Base-by-base conservation (phyloP, 2,113 vertebrate genomes). In the Glaucomys volans region DNA sequence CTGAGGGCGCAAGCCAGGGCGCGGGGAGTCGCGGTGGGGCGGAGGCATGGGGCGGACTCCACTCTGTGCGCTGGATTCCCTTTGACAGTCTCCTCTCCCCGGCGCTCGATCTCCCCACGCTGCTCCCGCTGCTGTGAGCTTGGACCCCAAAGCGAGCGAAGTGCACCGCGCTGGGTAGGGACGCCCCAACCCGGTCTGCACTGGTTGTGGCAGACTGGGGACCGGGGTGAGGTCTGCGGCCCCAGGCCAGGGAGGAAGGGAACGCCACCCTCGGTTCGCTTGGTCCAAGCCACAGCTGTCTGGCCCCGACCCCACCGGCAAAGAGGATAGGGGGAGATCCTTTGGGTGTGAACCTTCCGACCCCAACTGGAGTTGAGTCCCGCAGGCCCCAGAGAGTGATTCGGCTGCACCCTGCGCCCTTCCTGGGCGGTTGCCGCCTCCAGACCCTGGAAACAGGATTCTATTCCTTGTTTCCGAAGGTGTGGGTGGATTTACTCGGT, bases 361-460 rank as follows among this genome's bases (percentile, higher is more conserved):
- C 16, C 9, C 4, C 64, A 28, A 18, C 2, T 2, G 2, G 24
- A 35, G 42, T 1, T 12, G 83, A 0, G 62, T 1, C 40, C 76
- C 10, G 1, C 8, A 26, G 26, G 7, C 28, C 20, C 26, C 1
- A 0, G 32, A 35, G 42, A 42, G 22, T 5, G 10, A 26, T 40
- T 14, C 37, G 24, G 1, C 20, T 1, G 32, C 67, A 66, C 44
- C 50, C 30, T 9, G 72, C 75, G 66, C 47, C 69, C 84, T 75
- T 47, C 84, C 24, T 6, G 2, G 18, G 32, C 0, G 10, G 40
- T 5, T 4, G 2, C 52, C 2, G 32, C 32, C 71, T n/a, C 35
- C 74, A 4, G 30, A 9, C 22, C 26, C 16, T 0, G 0, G 59
- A 26, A 1, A 7, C 47, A 0, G 40, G 35, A 30, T 59, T 40